Base-by-base conservation (phyloP, 1,140 invertebrate species). In the Drosophila tristis region DNA sequence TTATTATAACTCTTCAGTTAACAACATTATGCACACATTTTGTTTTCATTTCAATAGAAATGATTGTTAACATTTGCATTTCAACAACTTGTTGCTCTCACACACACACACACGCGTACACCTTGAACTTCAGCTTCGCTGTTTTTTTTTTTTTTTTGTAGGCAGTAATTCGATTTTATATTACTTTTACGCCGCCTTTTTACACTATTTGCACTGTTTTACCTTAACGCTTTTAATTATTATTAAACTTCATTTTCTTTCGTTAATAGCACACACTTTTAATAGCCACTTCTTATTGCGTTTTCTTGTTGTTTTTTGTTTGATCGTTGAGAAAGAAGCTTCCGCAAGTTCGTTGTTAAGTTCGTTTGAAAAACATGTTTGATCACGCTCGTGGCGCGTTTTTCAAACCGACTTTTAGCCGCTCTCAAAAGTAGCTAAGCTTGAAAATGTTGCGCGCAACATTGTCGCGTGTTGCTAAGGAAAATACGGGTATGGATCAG, bases 81-180 rank as follows among this genome's bases (percentile, higher is more conserved):
- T 51, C n/a, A 45, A 64, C 63, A 65, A 66, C 67, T 85, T 70
- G 63, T 65, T 64, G 75, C 65, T 57, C 54, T 49, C 54, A 50
- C 65, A 64, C 68, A 68, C 15, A 29, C 44, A 76, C 63, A 47
- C 45, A 23, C 48, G 64, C 61, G 65, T 44, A 51, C 50, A 74
- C 72, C 75, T 86, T 86, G 82, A 86, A 87, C 82, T 86, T 86
- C 74, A 63, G 26, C 68, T 76, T 49, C 49, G 58, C 35, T 57
- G 48, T 68, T 67, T 9, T 16, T 9, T 16, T 43, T 68, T 67
- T 9, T 16, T 9, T 16, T 43, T 48, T 48, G 26, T 42, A 35
- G 25, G 15, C 11, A 13, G 11, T 39, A 5, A 4, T 39, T 26
- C 35, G 15, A 25, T 25, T 47, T 29, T 20, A 15, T 31, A 6